Evolutionary conservation across 2,888 invertebrate species (phyloP).

Genomic region (Drosophila macrospina): DNA sequence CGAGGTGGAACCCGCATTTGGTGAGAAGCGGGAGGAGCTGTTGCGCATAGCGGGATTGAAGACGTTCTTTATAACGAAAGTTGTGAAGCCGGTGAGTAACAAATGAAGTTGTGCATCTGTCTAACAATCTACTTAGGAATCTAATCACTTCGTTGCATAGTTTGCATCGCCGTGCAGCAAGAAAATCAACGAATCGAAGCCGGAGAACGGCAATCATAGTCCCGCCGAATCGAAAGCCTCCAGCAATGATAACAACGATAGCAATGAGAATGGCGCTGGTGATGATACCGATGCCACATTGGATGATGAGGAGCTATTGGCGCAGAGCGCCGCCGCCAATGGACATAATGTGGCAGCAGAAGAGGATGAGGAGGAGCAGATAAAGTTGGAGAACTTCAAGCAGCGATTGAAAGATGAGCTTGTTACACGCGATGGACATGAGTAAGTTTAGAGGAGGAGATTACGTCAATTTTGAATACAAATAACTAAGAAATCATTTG

Average conservation of each 20-base stretch:
- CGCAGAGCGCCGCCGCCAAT: constrained; percentile 62
- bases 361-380: constrained; percentile 84
- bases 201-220: constrained; percentile 60
- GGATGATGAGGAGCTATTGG: constrained; percentile 80
- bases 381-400: constrained; percentile 90
- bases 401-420: constrained; percentile 92
- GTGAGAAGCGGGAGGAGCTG: constrained; percentile 96
- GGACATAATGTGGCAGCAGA: constrained; percentile 46
- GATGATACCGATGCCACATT: constrained; percentile 70
- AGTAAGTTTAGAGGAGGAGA: constrained; percentile 87
- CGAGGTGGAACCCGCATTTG: constrained; percentile 95
- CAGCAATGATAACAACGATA: constrained; percentile 47
- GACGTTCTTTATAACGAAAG: constrained; percentile 95
- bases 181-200: constrained; percentile 77
- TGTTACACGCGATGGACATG: constrained; percentile 93
- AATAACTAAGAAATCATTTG: too few relatives aligned
- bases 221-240: constrained; percentile 51
- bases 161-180: constrained; percentile 80
- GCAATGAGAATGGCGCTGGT: constrained; percentile 29
- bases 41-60: constrained; percentile 94
- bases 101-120: too few relatives aligned
- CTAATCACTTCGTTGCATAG: constrained; percentile 40
- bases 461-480: too few relatives aligned
- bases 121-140: neutral
- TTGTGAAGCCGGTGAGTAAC: constrained; percentile 91